Percentiles rank a stretch among this genome's conserved stretches.
Conservation (phyloP, 2,888 invertebrate species). For the Nysson spinosus region DNA sequence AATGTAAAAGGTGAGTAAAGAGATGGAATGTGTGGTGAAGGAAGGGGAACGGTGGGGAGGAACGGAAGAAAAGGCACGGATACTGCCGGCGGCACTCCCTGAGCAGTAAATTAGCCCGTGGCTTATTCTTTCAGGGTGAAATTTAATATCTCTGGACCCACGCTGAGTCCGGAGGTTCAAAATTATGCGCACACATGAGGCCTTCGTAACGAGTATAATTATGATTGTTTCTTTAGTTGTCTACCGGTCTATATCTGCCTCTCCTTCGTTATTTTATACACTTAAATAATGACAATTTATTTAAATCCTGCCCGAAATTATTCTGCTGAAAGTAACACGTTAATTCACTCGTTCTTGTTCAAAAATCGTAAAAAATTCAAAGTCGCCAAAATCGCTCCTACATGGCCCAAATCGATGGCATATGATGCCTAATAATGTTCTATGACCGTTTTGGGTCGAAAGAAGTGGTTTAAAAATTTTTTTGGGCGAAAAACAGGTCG, state of each 20-base stretch:
- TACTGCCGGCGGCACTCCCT: conserved; percentile 64
- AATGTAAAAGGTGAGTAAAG: conserved; percentile 20
- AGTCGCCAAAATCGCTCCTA: no score
- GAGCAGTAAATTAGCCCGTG: conserved; percentile 73
- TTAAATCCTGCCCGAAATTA: conserved; percentile 15
- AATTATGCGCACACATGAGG: conserved; percentile 66
- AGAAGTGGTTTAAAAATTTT: no score
- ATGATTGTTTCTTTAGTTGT: conserved; percentile 62
- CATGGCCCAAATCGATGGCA: no score
- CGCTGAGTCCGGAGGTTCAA: conserved; percentile 70
- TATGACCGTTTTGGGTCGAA: no score
- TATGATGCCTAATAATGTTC: no score
- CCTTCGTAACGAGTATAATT: conserved; percentile 73
- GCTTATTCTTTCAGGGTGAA: conserved; percentile 71
- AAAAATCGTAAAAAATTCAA: no score
- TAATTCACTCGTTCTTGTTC: no score
- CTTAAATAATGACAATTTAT: conserved; percentile 18
- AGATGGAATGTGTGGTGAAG: conserved; percentile 9
- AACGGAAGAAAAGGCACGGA: conserved; percentile 56
- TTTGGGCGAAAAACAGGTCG: no score
- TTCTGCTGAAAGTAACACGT: not conserved
- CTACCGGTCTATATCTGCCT: conserved; percentile 32
- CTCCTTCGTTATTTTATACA: conserved; percentile 47
- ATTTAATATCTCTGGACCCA: conserved; percentile 74
- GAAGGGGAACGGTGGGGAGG: conserved; percentile 30